These are phyloP conservation scores for Drosophila ogumai DNA, from an alignment of 1,140 invertebrate genomes.

Conservation along the genomic window DNA sequence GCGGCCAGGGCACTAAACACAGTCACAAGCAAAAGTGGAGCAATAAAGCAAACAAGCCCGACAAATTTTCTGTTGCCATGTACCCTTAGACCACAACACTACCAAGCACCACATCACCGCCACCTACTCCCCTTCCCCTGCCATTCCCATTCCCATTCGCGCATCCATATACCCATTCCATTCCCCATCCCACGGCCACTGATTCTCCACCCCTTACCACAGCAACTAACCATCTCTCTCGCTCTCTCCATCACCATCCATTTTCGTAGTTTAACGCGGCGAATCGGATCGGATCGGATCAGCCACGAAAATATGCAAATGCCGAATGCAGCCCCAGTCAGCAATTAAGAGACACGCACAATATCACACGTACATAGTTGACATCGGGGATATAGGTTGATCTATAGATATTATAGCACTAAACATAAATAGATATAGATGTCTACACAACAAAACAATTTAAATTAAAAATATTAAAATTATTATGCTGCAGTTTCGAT, in stretches of 20 bases:
- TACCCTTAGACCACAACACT: constrained; percentile 34
- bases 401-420: neutral
- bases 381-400: neutral
- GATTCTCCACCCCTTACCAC: constrained; percentile 12
- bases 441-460: no score
- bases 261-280: constrained; percentile 17
- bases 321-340: constrained; percentile 4
- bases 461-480: neutral
- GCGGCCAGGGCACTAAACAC: constrained; percentile 75
- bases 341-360: constrained; percentile 51
- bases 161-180: constrained; percentile 11
- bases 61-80: constrained; percentile 64
- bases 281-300: constrained; percentile 22
- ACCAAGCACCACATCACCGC: constrained; percentile 5
- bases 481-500: neutral
- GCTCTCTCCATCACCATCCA: constrained; percentile 22
- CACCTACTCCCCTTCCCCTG: constrained; percentile 3
- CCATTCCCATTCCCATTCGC: constrained; percentile 1
- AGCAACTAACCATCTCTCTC: constrained; percentile 3
- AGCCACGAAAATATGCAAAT: constrained; percentile 56
- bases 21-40: constrained; percentile 81
- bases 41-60: constrained; percentile 75
- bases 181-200: constrained; percentile 2
- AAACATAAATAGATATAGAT: no score
- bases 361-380: constrained; percentile 15